Conservation (phyloP, 2,797 vertebrate species). For the Lophius americanus region DNA sequence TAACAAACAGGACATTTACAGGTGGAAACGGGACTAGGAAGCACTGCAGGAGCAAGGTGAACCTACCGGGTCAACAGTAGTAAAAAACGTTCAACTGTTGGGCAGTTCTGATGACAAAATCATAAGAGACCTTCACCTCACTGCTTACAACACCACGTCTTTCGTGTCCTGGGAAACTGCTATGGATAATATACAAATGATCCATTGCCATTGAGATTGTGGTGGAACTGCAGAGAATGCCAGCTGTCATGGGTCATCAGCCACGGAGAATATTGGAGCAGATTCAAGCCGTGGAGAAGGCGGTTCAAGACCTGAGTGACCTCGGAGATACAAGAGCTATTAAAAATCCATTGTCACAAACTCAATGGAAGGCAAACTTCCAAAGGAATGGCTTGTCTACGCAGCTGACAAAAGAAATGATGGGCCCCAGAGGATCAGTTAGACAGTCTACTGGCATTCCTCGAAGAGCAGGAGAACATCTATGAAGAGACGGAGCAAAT, state of each 20-base stretch:
- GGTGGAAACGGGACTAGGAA: background rate
- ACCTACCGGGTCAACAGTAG: background rate
- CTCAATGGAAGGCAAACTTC: background rate
- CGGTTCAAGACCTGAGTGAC: background rate
- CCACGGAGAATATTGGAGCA: background rate
- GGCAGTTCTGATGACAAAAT: background rate
- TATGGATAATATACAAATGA: background rate
- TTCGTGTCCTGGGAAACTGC: background rate
- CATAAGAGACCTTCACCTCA: background rate
- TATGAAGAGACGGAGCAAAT: too few relatives aligned
- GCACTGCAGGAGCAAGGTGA: background rate
- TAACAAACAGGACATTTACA: background rate
- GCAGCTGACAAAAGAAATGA: background rate
- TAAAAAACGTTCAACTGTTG: background rate
- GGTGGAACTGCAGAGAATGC: background rate
- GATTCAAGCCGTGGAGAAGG: background rate
- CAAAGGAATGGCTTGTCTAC: background rate
- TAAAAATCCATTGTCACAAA: background rate
- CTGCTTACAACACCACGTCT: background rate
- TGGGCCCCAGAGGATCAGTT: background rate
- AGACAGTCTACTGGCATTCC: background rate
- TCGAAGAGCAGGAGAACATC: background rate
- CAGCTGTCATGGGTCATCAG: background rate
- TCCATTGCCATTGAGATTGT: background rate
- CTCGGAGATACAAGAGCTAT: background rate